These are phyloP conservation scores for Chrysolina americana DNA, from an alignment of 2,888 invertebrate genomes.

Conservation along the genomic window DNA sequence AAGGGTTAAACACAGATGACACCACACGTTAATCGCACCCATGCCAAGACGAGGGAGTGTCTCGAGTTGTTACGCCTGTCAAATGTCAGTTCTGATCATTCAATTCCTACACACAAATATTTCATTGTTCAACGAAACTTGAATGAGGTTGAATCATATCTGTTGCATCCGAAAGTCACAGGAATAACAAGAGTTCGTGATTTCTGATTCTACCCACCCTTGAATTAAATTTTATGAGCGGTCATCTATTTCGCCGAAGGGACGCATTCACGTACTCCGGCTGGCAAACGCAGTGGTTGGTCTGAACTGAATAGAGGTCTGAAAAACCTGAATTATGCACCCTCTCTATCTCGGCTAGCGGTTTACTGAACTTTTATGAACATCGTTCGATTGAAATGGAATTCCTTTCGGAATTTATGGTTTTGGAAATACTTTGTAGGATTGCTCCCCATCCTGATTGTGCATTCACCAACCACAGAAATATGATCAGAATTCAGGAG, in stretches of 20 bases:
- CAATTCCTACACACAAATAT: no score
- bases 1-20: no score
- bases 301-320: slow-evolving; percentile 43
- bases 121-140: no score
- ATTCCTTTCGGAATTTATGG: slow-evolving; percentile 40
- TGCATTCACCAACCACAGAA: background rate
- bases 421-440: background rate
- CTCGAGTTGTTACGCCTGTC: no score
- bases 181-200: background rate
- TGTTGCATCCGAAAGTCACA: background rate
- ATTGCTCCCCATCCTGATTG: background rate
- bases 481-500: no score
- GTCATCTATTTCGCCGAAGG: slow-evolving; percentile 51
- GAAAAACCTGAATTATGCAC: slow-evolving; percentile 59
- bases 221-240: slow-evolving; percentile 22
- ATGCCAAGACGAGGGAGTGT: no score
- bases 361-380: slow-evolving; percentile 57
- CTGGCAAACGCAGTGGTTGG: slow-evolving; percentile 52
- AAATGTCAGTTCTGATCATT: no score
- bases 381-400: slow-evolving; percentile 50
- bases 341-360: slow-evolving; percentile 48
- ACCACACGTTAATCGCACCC: no score
- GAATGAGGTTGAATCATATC: background rate
- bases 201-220: background rate
- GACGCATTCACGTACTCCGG: slow-evolving; percentile 50